A percentile compares a stretch with the other conserved stretches of the same genome.
These are phyloP conservation scores for Nasua narica DNA, from an alignment of 2,797 vertebrate species.

Conservation along the genomic window DNA sequence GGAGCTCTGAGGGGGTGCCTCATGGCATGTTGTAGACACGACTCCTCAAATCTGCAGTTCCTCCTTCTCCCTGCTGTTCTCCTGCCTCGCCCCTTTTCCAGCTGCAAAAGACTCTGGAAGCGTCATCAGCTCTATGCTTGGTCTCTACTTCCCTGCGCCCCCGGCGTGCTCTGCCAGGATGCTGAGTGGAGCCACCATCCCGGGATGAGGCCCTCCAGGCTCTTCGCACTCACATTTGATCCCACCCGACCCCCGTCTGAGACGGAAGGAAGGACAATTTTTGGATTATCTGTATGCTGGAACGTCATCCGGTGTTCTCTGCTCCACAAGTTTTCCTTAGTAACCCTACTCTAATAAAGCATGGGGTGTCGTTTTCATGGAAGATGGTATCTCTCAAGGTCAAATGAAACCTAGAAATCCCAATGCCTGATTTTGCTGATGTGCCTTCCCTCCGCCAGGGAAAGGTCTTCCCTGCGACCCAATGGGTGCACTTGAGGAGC, in stretches of 20 bases:
- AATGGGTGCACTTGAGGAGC: neutral
- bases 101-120: neutral
- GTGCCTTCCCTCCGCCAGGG: neutral
- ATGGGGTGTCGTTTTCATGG: neutral
- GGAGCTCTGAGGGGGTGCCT: neutral
- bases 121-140: neutral
- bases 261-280: neutral
- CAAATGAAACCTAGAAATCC: neutral
- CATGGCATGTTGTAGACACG: accelerated
- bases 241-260: neutral
- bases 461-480: neutral
- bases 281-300: neutral
- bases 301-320: neutral
- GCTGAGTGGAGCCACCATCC: neutral
- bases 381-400: neutral
- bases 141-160: neutral
- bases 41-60: neutral
- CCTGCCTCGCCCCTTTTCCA: neutral
- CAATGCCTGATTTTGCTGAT: neutral
- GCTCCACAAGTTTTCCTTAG: neutral
- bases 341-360: neutral
- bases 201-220: neutral
- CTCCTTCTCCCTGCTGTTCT: neutral
- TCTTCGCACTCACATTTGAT: neutral
- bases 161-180: neutral